Percentiles rank a stretch among this genome's conserved stretches.
phyloP scores from a whole-genome alignment of 2,113 vertebrate species.

The Odobenus rosmarus region DNA sequence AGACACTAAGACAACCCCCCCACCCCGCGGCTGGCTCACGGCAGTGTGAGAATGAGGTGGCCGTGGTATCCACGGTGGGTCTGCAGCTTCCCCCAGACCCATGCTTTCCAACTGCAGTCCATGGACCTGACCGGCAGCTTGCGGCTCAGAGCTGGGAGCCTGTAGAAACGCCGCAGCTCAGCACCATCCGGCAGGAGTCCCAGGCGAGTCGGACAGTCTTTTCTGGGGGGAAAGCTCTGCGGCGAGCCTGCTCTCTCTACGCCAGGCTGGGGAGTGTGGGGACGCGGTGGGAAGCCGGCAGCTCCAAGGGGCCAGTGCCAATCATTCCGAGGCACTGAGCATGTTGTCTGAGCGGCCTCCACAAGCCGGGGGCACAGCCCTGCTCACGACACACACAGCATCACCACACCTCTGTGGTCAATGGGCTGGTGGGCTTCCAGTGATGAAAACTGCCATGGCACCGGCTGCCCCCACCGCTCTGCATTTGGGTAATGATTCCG shows the following conservation, averaged over 20 bases:
- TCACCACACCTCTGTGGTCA: not conserved
- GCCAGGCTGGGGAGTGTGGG: fast-evolving
- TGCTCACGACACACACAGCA: fast-evolving
- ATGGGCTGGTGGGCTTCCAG: not conserved
- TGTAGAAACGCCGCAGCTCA: not conserved
- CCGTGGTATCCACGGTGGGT: not conserved
- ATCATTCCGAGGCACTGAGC: not conserved
- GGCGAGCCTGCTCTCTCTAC: no score
- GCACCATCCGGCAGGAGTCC: not conserved
- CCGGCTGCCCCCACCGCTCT: not conserved
- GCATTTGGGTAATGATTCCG: not conserved
- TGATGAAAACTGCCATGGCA: fast-evolving
- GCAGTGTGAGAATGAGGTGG: not conserved
- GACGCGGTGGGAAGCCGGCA: fast-evolving
- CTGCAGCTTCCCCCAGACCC: not conserved
- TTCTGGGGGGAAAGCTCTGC: no score
- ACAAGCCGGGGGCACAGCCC: no score
- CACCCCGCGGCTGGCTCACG: no score
- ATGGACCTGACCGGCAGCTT: not conserved
- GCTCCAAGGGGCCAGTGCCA: not conserved
- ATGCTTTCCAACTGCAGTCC: not conserved
- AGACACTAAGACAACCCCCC: no score
- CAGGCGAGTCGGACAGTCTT: not conserved
- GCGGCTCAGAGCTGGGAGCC: not conserved
- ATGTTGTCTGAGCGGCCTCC: fast-evolving